A percentile compares a stretch with the other conserved stretches of the same genome.
phyloP scores from a whole-genome alignment of 2,797 vertebrate genomes.

The Pyrrhura leucotis region DNA sequence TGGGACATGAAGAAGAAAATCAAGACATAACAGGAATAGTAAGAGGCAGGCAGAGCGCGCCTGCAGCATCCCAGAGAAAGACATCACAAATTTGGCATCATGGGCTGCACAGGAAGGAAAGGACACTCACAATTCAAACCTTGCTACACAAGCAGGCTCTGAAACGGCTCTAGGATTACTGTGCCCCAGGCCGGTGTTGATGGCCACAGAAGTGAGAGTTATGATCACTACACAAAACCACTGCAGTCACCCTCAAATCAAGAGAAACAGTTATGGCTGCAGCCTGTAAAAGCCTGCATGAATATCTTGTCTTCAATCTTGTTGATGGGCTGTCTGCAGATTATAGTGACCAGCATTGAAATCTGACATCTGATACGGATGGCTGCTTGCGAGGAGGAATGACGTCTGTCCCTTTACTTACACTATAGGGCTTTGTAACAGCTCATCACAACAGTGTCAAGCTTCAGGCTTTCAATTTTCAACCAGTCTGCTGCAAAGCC shows the following conservation, averaged over 20 bases:
- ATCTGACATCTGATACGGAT: background rate
- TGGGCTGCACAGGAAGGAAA: background rate
- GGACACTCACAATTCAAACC: background rate
- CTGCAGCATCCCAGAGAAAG: slow-evolving; percentile 23
- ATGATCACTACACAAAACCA: background rate
- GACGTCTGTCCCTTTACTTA: background rate
- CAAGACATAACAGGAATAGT: background rate
- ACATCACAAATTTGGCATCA: slow-evolving; percentile 12
- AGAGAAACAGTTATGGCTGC: background rate
- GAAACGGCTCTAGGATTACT: background rate
- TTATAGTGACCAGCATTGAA: background rate
- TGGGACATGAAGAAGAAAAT: background rate
- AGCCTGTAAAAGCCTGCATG: background rate
- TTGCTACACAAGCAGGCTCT: background rate
- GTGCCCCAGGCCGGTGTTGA: accelerated
- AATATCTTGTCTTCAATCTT: background rate
- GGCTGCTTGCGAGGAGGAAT: background rate
- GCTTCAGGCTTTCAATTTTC: background rate
- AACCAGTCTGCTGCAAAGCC: background rate
- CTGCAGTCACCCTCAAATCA: background rate
- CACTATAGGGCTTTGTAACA: background rate
- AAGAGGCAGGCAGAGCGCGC: background rate
- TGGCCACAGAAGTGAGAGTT: background rate
- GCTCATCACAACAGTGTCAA: background rate
- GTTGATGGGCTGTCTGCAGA: background rate